Evolutionary conservation across 2,113 vertebrate species (phyloP).

Genomic region (Cyprinodon brontotheroides): DNA sequence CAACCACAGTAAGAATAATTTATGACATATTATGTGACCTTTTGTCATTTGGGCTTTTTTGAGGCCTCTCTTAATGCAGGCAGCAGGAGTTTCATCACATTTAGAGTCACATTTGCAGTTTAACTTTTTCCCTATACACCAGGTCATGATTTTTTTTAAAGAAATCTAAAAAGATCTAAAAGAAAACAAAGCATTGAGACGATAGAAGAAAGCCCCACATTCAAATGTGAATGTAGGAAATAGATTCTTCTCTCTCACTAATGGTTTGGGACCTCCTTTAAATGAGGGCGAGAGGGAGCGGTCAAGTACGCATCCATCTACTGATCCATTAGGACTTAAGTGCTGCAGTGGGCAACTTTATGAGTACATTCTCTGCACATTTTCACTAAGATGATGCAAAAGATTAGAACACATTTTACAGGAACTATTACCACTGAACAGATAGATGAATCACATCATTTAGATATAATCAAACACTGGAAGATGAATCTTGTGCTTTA

Average conservation of each 20-base stretch:
- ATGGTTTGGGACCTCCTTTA: neutral
- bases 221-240: neutral
- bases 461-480: too few relatives aligned
- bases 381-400: neutral
- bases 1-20: neutral
- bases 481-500: neutral
- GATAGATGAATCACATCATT: neutral
- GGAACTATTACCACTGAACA: neutral
- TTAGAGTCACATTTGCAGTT: neutral
- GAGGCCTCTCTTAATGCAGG: neutral
- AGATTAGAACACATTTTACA: neutral
- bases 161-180: neutral
- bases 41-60: neutral
- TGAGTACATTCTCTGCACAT: neutral
- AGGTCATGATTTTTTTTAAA: neutral
- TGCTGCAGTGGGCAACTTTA: slow-evolving; percentile 13
- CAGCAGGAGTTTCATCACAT: neutral
- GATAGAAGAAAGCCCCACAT: neutral
- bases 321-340: slow-evolving; percentile 43
- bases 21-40: neutral
- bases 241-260: neutral
- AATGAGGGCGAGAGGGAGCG: neutral
- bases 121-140: neutral
- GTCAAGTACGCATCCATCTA: slow-evolving; percentile 18
- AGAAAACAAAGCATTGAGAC: neutral